Conservation (phyloP, 2,888 invertebrate species). For the Drosophila helvetica region DNA sequence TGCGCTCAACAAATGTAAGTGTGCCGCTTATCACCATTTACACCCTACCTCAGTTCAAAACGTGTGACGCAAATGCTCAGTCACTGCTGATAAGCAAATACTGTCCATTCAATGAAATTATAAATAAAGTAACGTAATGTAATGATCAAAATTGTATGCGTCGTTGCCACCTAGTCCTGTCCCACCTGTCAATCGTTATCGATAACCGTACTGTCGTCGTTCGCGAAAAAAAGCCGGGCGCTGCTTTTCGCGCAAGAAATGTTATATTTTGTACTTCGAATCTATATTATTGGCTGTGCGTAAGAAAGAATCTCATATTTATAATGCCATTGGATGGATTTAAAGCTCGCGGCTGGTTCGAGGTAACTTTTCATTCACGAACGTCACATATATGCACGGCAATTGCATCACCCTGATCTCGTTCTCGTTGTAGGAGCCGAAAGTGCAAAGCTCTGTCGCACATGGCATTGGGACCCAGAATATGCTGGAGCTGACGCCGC, state of each 20-base stretch:
- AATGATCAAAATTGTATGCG: not conserved
- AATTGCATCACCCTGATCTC: constrained; percentile 43
- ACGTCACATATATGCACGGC: not conserved
- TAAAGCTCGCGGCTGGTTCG: constrained; percentile 83
- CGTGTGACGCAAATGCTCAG: constrained; percentile 24
- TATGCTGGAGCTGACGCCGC: constrained; percentile 85
- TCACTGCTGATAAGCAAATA: constrained; percentile 16
- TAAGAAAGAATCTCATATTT: constrained; percentile 53
- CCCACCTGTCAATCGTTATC: constrained; percentile 10
- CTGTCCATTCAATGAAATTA: constrained; percentile 35
- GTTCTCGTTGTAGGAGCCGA: constrained; percentile 74
- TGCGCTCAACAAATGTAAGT: constrained; percentile 74
- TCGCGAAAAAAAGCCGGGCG: constrained; percentile 38
- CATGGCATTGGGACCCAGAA: constrained; percentile 85
- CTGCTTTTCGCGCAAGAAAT: constrained; percentile 11
- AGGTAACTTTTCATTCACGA: constrained; percentile 63
- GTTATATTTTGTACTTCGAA: not conserved
- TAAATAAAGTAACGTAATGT: not conserved
- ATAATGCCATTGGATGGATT: constrained; percentile 62
- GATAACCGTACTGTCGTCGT: constrained; percentile 33
- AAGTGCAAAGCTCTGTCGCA: constrained; percentile 70
- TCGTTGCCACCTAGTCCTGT: constrained; percentile 39
- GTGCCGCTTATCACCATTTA: constrained; percentile 34
- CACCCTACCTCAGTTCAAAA: constrained; percentile 24
- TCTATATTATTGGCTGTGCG: not conserved